These are phyloP conservation scores for Pecten maximus DNA, from an alignment of 2,888 invertebrate genomes.

Conservation along the genomic window DNA sequence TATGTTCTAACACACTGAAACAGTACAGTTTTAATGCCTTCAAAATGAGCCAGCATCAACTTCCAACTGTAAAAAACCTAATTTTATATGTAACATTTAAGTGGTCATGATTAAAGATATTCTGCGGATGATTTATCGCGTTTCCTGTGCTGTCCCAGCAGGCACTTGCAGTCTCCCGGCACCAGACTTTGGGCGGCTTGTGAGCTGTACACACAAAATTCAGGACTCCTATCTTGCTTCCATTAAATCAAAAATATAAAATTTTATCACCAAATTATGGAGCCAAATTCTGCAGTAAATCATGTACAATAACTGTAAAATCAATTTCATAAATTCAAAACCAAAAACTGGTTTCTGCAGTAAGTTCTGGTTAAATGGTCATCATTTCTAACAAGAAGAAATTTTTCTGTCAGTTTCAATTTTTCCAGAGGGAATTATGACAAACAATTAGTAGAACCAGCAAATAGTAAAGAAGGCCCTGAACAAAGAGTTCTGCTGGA, in stretches of 20 bases:
- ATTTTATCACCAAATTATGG: slow-evolving; percentile 30
- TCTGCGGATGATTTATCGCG: not conserved
- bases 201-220: not conserved
- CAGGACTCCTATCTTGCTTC: not conserved
- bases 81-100: slow-evolving; percentile 30
- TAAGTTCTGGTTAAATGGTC: not conserved
- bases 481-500: too few species aligned
- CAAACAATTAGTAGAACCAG: too few species aligned
- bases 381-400: not conserved
- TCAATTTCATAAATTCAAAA: not conserved
- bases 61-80: not conserved
- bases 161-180: not conserved
- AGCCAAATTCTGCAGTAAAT: not conserved
- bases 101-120: slow-evolving; percentile 26
- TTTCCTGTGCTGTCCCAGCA: slow-evolving; percentile 22
- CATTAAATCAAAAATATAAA: not conserved
- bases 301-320: slow-evolving; percentile 26
- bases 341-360: not conserved
- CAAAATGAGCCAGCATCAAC: not conserved
- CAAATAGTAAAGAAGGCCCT: too few species aligned
- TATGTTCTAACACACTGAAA: not conserved
- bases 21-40: not conserved
- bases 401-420: not conserved
- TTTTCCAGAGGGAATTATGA: not conserved
- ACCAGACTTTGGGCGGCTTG: not conserved